Conservation (phyloP, 2,113 vertebrate species). For the Tympanuchus pallidicinctus region DNA sequence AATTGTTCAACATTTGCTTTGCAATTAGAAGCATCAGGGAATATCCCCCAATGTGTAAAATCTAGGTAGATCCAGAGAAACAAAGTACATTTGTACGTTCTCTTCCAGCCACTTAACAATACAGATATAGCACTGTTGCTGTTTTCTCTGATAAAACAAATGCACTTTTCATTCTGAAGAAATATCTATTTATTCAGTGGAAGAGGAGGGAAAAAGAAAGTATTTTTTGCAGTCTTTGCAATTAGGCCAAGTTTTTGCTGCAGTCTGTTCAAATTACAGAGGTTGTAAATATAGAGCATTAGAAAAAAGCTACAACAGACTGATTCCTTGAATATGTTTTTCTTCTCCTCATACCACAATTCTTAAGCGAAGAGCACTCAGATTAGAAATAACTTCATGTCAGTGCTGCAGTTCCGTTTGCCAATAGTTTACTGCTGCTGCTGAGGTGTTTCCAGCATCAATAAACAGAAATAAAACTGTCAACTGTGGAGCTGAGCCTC, state of each 20-base stretch:
- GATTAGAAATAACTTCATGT: constrained; percentile 48
- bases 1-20: neutral
- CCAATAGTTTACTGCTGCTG: constrained; percentile 9
- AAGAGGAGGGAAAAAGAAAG: neutral
- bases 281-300: neutral
- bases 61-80: neutral
- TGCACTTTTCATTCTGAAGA: neutral
- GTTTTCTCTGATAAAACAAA: neutral
- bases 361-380: neutral
- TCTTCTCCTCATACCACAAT: neutral
- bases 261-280: constrained; percentile 33
- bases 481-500: neutral
- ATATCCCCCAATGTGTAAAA: neutral
- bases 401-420: neutral
- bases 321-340: neutral
- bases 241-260: constrained; percentile 45
- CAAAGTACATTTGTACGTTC: neutral
- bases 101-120: neutral
- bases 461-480: neutral
- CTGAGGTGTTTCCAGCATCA: neutral
- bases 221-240: constrained; percentile 36
- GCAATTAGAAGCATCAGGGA: neutral
- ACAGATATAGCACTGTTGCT: neutral
- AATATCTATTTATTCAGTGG: neutral
- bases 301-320: constrained; percentile 27